Base-by-base conservation (phyloP, 2,113 vertebrate species). In the Madoqua kirkii region DNA sequence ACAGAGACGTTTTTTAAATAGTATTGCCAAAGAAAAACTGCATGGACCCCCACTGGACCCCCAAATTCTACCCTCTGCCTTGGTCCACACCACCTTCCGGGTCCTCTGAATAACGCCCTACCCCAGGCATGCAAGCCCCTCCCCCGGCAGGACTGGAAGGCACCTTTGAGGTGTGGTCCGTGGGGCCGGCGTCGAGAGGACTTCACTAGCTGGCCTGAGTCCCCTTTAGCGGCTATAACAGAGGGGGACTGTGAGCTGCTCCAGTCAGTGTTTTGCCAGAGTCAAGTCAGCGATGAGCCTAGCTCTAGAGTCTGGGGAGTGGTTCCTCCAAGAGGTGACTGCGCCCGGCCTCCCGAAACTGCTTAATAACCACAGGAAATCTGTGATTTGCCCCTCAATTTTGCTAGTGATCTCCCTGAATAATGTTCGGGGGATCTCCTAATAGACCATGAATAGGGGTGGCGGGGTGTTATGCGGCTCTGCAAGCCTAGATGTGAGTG, bases 341-440 rank as follows among this genome's bases (percentile, higher is more conserved):
- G 84, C 36, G 43, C 17, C 33, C 33, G 25, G 92, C 81, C 89
- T 36, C 96, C 81, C 31, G 64, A 85, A 93, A 60, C 7, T 79
- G 84, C 76, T 91, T 96, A 98, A 93, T 36, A 97, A 90, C 97
- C 96, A 59, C 55, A 7, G 95, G 78, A 95, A 96, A 96, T 98
- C 98, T 89, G n/a, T 98, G 98, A 96, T 96, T 98, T 97, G 36
- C 97, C 96, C 76, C 93, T 97, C 92, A 67, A 15, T 97, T 98
- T 98, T 95, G 79, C 89, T 85, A 55, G 59, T 76, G 89, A 64
- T 95, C 97, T 84, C 90, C 94, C 55, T 95, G 57, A 97, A 96
- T 78, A 74, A 74, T 16, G 31, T 92, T 85, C 0, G 1, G 85
- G 82, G 17, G 8, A 27, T 90, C 74, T 87, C 87, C 67, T 87